Conservation (phyloP, 1,140 invertebrate genomes). For the Frieseomelitta varia region DNA sequence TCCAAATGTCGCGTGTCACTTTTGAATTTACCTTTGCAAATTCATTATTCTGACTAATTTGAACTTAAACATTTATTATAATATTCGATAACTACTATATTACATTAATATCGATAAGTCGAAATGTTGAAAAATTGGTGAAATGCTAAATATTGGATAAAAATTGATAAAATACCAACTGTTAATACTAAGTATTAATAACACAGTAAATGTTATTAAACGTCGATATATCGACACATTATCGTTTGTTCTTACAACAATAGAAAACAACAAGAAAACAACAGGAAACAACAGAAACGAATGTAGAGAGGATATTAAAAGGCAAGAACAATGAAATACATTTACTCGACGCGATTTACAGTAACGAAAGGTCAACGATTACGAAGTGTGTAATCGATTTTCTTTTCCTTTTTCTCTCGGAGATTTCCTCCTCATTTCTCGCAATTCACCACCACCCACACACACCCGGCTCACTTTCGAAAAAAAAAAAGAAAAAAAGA, state of each 20-base stretch:
- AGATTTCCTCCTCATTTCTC: conserved; percentile 20
- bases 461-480: conserved; percentile 22
- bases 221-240: not conserved
- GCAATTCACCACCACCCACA: conserved; percentile 23
- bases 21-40: too few relatives aligned
- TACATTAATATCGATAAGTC: too few relatives aligned
- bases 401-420: not conserved
- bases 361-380: conserved; percentile 29
- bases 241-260: not conserved
- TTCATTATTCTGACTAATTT: too few relatives aligned
- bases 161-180: too few relatives aligned
- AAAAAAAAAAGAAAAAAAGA: not conserved
- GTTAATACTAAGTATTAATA: not conserved
- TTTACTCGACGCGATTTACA: conserved; percentile 8
- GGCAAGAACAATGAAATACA: not conserved
- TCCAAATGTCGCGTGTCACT: too few relatives aligned
- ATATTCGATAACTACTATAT: too few relatives aligned
- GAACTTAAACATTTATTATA: too few relatives aligned
- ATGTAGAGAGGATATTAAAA: not conserved
- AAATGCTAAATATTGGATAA: too few relatives aligned
- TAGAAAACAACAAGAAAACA: too few relatives aligned
- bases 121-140: too few relatives aligned
- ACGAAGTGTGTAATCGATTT: conserved; percentile 18
- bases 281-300: too few relatives aligned
- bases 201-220: not conserved